Conservation (phyloP, 1,140 invertebrate species). For the Sarcophaga bullata region DNA sequence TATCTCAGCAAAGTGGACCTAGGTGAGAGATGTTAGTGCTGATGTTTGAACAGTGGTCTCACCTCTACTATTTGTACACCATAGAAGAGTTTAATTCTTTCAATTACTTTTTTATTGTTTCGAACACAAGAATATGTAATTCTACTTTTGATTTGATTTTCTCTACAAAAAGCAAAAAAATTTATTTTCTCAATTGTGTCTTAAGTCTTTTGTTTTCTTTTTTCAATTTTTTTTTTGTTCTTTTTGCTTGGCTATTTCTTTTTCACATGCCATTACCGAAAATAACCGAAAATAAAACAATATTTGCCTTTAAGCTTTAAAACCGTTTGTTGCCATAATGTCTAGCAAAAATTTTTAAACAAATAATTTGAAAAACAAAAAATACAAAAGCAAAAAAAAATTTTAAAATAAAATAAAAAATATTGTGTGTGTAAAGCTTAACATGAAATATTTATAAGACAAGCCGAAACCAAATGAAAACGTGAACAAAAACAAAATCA, state of each 20-base stretch:
- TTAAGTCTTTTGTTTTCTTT: slow-evolving; percentile 35
- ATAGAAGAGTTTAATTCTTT: too few relatives aligned
- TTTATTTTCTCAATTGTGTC: slow-evolving; percentile 4
- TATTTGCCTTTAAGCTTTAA: slow-evolving; percentile 29
- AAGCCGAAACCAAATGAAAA: neutral
- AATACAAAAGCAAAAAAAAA: neutral
- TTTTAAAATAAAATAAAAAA: neutral
- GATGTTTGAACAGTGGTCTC: too few relatives aligned
- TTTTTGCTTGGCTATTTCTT: neutral
- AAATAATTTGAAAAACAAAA: neutral
- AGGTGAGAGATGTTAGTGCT: too few relatives aligned
- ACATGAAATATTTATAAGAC: neutral
- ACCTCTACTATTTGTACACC: too few relatives aligned
- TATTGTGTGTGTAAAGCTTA: neutral
- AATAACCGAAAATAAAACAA: slow-evolving; percentile 15
- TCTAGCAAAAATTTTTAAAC: slow-evolving; percentile 34
- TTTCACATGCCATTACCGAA: slow-evolving; percentile 3
- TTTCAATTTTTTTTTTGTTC: neutral
- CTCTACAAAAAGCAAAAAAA: slow-evolving; percentile 27
- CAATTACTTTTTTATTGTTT: too few relatives aligned
- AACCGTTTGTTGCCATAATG: slow-evolving; percentile 36
- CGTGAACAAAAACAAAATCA: neutral
- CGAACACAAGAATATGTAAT: neutral
- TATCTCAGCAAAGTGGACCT: too few relatives aligned
- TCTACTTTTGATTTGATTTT: neutral